Evolutionary conservation across 2,888 invertebrate genomes (phyloP).

Genomic region (Apotomis betuletana): DNA sequence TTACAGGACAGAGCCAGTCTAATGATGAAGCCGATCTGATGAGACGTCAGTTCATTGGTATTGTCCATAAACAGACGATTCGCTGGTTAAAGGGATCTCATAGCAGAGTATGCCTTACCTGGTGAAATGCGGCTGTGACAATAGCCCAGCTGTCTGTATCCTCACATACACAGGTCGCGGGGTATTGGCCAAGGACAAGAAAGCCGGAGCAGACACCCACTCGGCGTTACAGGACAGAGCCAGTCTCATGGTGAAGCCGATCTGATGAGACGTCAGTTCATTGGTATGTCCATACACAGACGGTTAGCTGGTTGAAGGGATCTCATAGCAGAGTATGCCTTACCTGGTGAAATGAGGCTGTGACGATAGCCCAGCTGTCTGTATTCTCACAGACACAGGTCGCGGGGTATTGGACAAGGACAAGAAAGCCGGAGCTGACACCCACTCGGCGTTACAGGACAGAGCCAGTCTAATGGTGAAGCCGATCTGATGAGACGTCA

Average conservation of each 20-base stretch:
- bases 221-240: background rate
- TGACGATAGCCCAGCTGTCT: slow-evolving; percentile 87
- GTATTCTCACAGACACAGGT: slow-evolving; percentile 89
- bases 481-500: too few relatives aligned
- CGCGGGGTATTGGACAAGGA: slow-evolving; percentile 92
- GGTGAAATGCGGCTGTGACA: slow-evolving; percentile 91
- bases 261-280: too few relatives aligned
- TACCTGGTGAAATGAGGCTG: slow-evolving; percentile 93
- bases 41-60: too few relatives aligned
- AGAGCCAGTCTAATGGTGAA: background rate
- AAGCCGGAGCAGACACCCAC: slow-evolving; percentile 84
- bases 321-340: background rate
- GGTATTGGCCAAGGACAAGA: slow-evolving; percentile 93
- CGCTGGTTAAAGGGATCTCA: slow-evolving; percentile 83
- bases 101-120: slow-evolving; percentile 76
- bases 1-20: too few relatives aligned
- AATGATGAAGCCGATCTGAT: too few relatives aligned
- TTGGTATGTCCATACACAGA: too few relatives aligned
- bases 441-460: background rate
- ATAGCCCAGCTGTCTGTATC: slow-evolving; percentile 88
- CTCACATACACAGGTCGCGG: slow-evolving; percentile 88
- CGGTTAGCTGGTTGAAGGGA: slow-evolving; percentile 84
- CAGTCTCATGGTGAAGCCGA: background rate
- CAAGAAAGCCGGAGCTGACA: slow-evolving; percentile 88
- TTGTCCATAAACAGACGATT: slow-evolving; percentile 34